Evolutionary conservation across 1,140 invertebrate species (phyloP).

Genomic region (Ridgeia piscesae): DNA sequence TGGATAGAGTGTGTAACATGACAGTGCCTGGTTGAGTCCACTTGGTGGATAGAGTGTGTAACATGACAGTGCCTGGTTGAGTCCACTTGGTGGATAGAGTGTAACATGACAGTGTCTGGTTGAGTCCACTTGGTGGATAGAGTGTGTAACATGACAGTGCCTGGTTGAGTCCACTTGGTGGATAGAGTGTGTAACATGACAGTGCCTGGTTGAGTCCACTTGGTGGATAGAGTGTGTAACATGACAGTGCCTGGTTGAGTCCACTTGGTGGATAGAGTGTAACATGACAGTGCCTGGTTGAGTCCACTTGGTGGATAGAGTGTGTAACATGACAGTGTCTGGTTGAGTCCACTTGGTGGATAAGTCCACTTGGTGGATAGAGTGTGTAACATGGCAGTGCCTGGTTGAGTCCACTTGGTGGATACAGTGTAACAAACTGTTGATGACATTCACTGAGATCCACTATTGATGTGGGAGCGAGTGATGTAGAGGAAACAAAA

Average conservation of each 20-base stretch:
- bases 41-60: neutral
- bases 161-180: neutral
- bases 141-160: neutral
- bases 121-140: neutral
- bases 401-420: neutral
- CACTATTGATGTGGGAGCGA: neutral
- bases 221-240: neutral
- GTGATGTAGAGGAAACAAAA: neutral
- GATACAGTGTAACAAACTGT: neutral
- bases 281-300: neutral
- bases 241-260: neutral
- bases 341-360: neutral
- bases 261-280: neutral
- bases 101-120: neutral
- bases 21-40: neutral
- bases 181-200: neutral
- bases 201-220: neutral
- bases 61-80: neutral
- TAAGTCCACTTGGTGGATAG: too few species aligned
- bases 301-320: neutral
- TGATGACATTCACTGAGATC: neutral
- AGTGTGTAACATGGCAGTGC: neutral
- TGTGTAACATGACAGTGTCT: neutral
- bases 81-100: neutral
- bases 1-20: neutral